phyloP scores from a whole-genome alignment of 2,113 vertebrate species.

The Rattus norvegicus region GRCr8 NC_086027.1:53457001-53457500 shows the following conservation, averaged over 20 bases:
- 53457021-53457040: not conserved
- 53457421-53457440: not conserved
- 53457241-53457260: not conserved
- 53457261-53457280: not conserved
- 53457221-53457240: not conserved
- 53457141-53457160: no score
- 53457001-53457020: not conserved
- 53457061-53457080: not conserved
- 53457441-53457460: not conserved
- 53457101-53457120: not conserved
- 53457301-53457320: not conserved
- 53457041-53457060: not conserved
- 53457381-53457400: not conserved
- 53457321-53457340: not conserved
- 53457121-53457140: not conserved
- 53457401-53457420: not conserved
- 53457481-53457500: not conserved
- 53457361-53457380: not conserved
- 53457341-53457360: not conserved
- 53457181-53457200: not conserved
- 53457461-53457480: not conserved
- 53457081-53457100: not conserved
- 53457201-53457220: no score
- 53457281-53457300: not conserved
- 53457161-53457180: not conserved